Percentiles rank a stretch among this genome's conserved stretches.
These are phyloP conservation scores for Ramazzottius varieornatus DNA, from an alignment of 2,888 invertebrate species.

Conservation along the genomic window DNA sequence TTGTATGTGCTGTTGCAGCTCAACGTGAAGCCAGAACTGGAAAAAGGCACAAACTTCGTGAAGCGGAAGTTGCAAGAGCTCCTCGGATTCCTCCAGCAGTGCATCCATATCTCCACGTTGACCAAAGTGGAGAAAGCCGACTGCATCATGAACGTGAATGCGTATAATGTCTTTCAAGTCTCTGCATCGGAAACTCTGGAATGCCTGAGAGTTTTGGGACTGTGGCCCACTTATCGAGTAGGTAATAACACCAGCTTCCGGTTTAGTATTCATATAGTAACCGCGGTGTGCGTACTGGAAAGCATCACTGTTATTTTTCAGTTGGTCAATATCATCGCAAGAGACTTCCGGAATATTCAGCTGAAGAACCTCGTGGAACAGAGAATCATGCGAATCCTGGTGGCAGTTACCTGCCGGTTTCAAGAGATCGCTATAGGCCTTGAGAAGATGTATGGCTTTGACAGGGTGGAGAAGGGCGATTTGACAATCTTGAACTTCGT, in stretches of 20 bases:
- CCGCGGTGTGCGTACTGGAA: no score
- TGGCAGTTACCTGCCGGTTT: neutral
- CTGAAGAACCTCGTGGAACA: neutral
- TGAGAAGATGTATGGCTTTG: neutral
- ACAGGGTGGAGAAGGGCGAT: neutral
- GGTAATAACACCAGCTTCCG: neutral
- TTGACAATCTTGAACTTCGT: neutral
- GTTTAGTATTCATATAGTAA: neutral
- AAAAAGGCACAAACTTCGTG: neutral
- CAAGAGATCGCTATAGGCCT: neutral
- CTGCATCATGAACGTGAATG: neutral
- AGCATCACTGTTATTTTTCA: no score
- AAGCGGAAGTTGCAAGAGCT: neutral
- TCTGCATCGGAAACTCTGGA: neutral
- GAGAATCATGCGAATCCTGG: neutral
- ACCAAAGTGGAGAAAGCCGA: neutral
- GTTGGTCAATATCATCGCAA: neutral
- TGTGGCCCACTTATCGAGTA: neutral
- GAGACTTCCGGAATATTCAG: neutral
- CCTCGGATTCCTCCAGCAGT: neutral
- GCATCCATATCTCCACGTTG: neutral
- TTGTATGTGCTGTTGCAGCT: neutral
- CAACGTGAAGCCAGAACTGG: neutral
- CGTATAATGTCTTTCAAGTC: neutral
- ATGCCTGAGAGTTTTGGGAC: neutral